Evolutionary conservation across 2,797 vertebrate genomes (phyloP).

Genomic region (Myiothlypis chrysogaster): DNA sequence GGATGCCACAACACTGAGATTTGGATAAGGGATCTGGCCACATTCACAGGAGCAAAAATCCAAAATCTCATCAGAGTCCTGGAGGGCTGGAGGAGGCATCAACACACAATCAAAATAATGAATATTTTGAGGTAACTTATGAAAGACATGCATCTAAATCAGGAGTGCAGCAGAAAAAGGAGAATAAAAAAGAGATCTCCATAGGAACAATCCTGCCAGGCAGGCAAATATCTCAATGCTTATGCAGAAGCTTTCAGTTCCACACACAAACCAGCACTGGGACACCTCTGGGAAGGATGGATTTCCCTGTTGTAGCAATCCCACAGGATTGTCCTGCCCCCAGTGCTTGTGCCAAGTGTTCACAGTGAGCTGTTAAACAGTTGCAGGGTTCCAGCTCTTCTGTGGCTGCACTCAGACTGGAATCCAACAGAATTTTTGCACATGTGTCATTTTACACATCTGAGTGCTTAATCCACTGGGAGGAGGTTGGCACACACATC

Average conservation of each 20-base stretch:
- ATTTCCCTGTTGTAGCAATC: background rate
- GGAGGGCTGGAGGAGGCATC: background rate
- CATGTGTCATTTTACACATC: constrained; percentile 5
- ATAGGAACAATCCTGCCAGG: background rate
- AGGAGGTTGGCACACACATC: background rate
- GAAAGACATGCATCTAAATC: background rate
- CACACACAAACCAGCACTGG: background rate
- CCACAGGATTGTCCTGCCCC: background rate
- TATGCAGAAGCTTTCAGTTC: background rate
- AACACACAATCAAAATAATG: background rate
- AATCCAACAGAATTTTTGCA: background rate
- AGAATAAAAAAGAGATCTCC: background rate
- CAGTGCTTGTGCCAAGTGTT: background rate
- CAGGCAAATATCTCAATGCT: background rate
- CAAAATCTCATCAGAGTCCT: background rate
- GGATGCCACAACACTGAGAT: background rate
- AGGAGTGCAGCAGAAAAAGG: background rate
- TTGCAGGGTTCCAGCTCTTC: constrained; percentile 6
- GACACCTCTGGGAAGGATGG: background rate
- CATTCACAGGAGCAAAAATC: background rate
- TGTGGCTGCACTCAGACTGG: background rate
- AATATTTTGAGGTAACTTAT: background rate
- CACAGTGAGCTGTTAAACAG: background rate
- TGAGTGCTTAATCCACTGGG: background rate
- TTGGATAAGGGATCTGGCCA: background rate